These are phyloP conservation scores for Syncerus caffer DNA, from an alignment of 2,797 vertebrate species.

Conservation along the genomic window DNA sequence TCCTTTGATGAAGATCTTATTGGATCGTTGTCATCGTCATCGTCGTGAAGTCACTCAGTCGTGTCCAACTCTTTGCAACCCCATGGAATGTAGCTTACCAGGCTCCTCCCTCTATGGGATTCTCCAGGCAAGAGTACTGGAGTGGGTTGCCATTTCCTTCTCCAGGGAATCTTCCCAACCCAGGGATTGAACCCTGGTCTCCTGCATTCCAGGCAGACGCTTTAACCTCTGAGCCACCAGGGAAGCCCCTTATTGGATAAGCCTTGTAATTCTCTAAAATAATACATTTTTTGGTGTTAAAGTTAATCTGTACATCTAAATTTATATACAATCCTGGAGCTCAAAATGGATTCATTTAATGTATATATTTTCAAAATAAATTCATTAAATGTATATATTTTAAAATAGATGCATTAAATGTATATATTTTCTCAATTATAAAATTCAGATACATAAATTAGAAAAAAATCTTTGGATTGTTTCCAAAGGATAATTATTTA, in stretches of 20 bases:
- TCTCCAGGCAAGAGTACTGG: too few species aligned
- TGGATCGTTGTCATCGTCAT: neutral
- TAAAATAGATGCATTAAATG: neutral
- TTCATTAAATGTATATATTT: neutral
- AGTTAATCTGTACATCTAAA: neutral
- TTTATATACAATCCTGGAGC: neutral
- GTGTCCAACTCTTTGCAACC: too few species aligned
- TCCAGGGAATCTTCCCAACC: too few species aligned
- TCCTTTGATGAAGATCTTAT: neutral
- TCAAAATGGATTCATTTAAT: neutral
- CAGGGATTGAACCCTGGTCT: too few species aligned
- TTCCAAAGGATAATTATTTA: slow-evolving; percentile 24
- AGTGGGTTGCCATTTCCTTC: too few species aligned
- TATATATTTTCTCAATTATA: neutral
- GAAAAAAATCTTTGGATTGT: neutral
- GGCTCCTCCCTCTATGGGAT: too few species aligned
- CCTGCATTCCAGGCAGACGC: too few species aligned
- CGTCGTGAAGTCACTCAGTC: too few species aligned
- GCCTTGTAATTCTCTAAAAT: neutral
- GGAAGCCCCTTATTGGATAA: neutral
- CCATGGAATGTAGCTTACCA: too few species aligned
- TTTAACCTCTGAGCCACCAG: too few species aligned
- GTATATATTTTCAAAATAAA: neutral
- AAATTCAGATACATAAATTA: neutral
- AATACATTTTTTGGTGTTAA: neutral